These are phyloP conservation scores for Orestias chungarensis DNA, from an alignment of 2,797 vertebrate genomes.

Conservation along the genomic window DNA sequence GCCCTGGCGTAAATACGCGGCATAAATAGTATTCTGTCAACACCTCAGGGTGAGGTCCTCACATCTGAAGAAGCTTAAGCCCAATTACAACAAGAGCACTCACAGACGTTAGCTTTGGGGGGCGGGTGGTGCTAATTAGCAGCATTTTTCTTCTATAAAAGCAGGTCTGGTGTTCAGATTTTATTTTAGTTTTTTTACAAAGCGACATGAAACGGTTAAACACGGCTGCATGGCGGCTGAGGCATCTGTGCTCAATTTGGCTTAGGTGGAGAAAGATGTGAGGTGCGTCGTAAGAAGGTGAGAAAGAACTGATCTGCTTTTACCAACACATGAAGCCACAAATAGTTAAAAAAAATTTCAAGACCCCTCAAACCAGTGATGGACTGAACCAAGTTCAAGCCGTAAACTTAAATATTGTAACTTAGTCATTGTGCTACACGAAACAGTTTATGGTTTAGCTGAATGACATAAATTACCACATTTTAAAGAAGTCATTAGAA, in stretches of 20 bases:
- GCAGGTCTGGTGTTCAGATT: constrained; percentile 57
- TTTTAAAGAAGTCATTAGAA: too few relatives aligned
- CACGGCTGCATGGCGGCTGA: constrained; percentile 27
- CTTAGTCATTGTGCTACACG: not conserved
- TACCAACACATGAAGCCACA: not conserved
- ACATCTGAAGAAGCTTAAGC: constrained; percentile 56
- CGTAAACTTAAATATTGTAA: not conserved
- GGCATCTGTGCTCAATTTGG: constrained; percentile 70
- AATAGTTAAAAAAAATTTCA: not conserved
- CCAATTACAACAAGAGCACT: constrained; percentile 32
- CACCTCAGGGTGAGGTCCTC: constrained; percentile 42
- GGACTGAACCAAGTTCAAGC: not conserved
- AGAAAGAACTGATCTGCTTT: constrained; percentile 17
- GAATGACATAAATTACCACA: too few relatives aligned
- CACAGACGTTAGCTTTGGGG: constrained; percentile 14
- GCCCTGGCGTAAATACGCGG: not conserved
- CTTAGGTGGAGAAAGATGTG: constrained; percentile 46
- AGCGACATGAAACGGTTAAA: constrained; percentile 51
- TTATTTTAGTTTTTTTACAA: constrained; percentile 35
- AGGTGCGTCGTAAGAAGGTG: constrained; percentile 20
- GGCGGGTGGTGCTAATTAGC: constrained; percentile 61
- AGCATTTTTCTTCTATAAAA: constrained; percentile 58
- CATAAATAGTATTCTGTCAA: constrained; percentile 32
- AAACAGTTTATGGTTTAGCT: too few relatives aligned
- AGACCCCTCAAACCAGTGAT: not conserved